Conservation (phyloP, 2,888 invertebrate genomes). For the Ditula angustiorana region DNA sequence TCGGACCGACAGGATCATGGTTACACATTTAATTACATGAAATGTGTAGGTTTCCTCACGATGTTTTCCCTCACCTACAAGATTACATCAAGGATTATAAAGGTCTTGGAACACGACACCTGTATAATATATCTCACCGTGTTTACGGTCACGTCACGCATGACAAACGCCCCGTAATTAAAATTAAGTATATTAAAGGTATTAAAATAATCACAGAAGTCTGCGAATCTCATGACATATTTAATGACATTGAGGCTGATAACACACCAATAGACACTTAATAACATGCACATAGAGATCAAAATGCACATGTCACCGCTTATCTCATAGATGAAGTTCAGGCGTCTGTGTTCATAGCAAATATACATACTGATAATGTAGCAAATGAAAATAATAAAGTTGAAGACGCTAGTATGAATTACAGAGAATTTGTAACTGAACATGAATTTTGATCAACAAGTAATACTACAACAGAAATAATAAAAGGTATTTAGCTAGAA, state of each 20-base stretch:
- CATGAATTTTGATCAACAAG: constrained; percentile 3
- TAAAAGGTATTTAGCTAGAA: neutral
- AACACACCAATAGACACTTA: constrained; percentile 10
- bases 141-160: neutral
- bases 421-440: constrained; percentile 2
- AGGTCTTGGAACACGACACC: too few species aligned
- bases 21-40: too few species aligned
- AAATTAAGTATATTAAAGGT: constrained; percentile 15
- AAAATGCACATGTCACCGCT: neutral
- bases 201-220: constrained; percentile 30
- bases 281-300: neutral
- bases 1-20: too few species aligned
- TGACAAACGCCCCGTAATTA: constrained; percentile 9
- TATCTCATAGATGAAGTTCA: constrained; percentile 32
- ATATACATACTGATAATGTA: constrained; percentile 30
- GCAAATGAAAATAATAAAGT: constrained; percentile 13
- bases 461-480: neutral
- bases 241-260: constrained; percentile 30
- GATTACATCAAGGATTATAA: too few species aligned
- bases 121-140: too few species aligned
- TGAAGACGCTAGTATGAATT: constrained; percentile 3
- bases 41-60: too few species aligned
- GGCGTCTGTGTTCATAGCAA: constrained; percentile 26
- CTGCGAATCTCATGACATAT: constrained; percentile 18
- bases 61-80: too few species aligned